Evolutionary conservation across 1,140 invertebrate genomes (phyloP), one percentile per base, ranked within the genome.

Genomic region (Papilio aristodemus): DNA sequence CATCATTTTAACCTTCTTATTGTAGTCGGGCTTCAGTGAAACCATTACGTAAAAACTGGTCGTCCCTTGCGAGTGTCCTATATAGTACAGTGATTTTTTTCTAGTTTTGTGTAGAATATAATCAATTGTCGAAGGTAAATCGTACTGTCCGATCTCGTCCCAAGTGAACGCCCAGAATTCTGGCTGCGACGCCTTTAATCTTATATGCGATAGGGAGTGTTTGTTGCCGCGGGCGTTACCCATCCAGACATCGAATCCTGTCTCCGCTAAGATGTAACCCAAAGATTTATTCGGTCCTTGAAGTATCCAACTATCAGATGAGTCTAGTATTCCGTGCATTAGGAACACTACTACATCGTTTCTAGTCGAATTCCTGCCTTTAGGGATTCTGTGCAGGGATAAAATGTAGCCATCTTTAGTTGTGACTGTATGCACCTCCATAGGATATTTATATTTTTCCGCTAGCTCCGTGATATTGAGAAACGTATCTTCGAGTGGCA

Each of bases 51-150:
- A 89, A 58, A 92, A 91, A 43, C 60, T 71, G 0, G 92, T 93
- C 0, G 91, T 92, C 0, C 93, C 91, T 81, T 92, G 89, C 0
- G 93, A 93, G 73, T 96, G 94, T 0, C 95, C 96, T 0, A 96
- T 79, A 75, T 96, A 97, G 68, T 92, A 91, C 0, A 96, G 22
- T 68, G 90, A 80, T 37, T 81, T 43, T 46, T 87, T 74, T 0
- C 83, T 82, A 0, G 94, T 96, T 0, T 46, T 39, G 0, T 93
- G 79, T 0, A 95, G 72, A 11, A 95, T 89, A 63, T 94, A 93
- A 70, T 96, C 93, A 3, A 97, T 93, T 91, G 94, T 94, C 0
- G 95, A 93, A 13, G 96, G 95, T n/a, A 97, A 68, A 87, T 97
- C 96, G 67, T 93, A 93, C 0, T 90, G 73, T 8, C 95, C 96